Base-by-base conservation (phyloP, 2,113 vertebrate genomes). In the Protobothrops flavoviridis region DNA sequence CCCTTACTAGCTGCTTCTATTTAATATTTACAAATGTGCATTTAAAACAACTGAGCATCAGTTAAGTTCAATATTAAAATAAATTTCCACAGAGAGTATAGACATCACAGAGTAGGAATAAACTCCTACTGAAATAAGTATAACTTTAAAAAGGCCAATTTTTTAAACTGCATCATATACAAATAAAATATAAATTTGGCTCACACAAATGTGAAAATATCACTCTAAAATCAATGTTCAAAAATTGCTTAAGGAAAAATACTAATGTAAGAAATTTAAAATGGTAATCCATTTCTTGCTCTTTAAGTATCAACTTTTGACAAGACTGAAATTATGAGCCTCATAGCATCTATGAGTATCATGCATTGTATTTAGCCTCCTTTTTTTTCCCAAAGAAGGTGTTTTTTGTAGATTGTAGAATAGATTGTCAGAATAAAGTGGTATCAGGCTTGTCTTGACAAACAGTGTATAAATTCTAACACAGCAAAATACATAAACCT, bases 101-200 rank as follows among this genome's bases (percentile, higher is more conserved):
- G 39, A 86, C 50, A 59, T 39, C 55, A 92, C 45, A 90, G 12
- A 33, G 59, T 86, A 92, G 92, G 23, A 33, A 94, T 56, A 95
- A 85, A 92, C 93, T 93, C 93, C 4, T n/a, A 91, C 91, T 90
- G 64, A 95, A 97, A 97, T 93, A 97, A 97, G 97, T 96, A 91
- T 94, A 92, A 56, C 10, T n/a, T 92, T 94, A 11, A 96, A 91
- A 93, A 95, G 92, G 74, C 43, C 50, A 10, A 17, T 43, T 23
- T 87, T 92, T 91, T 52, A 55, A 57, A 85, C 87, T 90, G 59
- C 74, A 93, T 50, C 56, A 91, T 89, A 91, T 96, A 93, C 93
- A 24, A 74, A 90, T 52, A 90, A 93, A 57, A 87, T 89, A 45
- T 95, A 92, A 95, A 96, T 87, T 50, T 39, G 81, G 57, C 87